Percentiles rank a stretch among this genome's conserved stretches.
phyloP scores from a whole-genome alignment of 1,140 invertebrate genomes.

The Drosophila auraria region DNA sequence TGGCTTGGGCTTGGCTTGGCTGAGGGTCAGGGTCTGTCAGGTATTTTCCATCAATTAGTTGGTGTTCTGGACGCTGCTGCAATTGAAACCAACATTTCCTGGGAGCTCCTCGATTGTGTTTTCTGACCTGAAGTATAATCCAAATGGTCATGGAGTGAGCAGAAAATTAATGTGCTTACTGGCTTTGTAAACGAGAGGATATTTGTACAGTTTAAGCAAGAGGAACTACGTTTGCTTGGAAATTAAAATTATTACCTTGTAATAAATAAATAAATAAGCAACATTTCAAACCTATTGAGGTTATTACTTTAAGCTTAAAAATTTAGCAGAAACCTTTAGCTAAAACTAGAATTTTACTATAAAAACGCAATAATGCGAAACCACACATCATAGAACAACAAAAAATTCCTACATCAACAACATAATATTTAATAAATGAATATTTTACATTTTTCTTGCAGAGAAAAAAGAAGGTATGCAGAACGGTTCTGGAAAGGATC shows the following conservation, averaged over 20 bases:
- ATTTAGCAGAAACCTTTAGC: too few species aligned
- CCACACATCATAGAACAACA: slow-evolving; percentile 24
- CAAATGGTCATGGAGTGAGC: background rate
- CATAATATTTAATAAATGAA: slow-evolving; percentile 59
- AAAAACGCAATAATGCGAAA: background rate
- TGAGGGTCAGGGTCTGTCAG: background rate
- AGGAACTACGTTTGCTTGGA: background rate
- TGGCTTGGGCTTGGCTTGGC: background rate
- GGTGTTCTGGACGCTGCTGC: background rate
- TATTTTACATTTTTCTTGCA: slow-evolving; percentile 63
- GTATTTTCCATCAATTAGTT: slow-evolving; percentile 37
- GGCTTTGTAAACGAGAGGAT: too few species aligned
- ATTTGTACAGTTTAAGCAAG: background rate
- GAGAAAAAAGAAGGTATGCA: slow-evolving; percentile 19
- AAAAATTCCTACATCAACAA: slow-evolving; percentile 15
- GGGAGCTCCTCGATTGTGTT: background rate
- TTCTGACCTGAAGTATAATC: background rate
- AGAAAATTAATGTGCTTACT: background rate
- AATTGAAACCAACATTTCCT: slow-evolving; percentile 26
- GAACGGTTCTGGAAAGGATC: slow-evolving; percentile 36
- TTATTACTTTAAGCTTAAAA: too few species aligned
- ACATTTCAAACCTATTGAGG: too few species aligned
- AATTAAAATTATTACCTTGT: background rate
- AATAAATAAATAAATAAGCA: too few species aligned
- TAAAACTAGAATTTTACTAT: background rate